Percentiles rank a stretch among this genome's conserved stretches.
These are phyloP conservation scores for Psophia crepitans DNA, from an alignment of 2,113 vertebrate species.

Conservation along the genomic window DNA sequence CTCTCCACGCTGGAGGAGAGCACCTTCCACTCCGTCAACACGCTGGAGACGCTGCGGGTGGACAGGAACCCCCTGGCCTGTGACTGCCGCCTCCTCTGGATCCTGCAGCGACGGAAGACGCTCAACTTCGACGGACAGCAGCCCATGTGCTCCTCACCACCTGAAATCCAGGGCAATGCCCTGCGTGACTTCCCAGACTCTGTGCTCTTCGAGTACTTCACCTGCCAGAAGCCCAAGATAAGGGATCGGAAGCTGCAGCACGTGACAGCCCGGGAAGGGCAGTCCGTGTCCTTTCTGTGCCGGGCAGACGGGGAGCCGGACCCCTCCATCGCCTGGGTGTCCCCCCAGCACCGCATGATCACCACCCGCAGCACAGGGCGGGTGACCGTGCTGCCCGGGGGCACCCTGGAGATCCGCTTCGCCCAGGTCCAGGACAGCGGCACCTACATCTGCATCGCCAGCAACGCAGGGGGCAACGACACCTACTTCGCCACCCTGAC, in stretches of 20 bases:
- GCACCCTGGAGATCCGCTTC: slow-evolving; percentile 89
- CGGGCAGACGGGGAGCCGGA: slow-evolving; percentile 89
- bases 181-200: slow-evolving; percentile 89
- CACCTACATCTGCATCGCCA: slow-evolving; percentile 98
- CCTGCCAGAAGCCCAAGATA: slow-evolving; percentile 94
- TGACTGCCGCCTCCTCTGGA: slow-evolving; percentile 95
- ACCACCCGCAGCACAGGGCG: slow-evolving; percentile 82
- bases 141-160: slow-evolving; percentile 84
- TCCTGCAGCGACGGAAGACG: slow-evolving; percentile 92
- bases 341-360: slow-evolving; percentile 89
- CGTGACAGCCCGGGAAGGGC: slow-evolving; percentile 82
- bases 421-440: slow-evolving; percentile 89
- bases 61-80: slow-evolving; percentile 94
- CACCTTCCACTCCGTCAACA: slow-evolving; percentile 93
- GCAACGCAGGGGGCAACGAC: slow-evolving; percentile 95
- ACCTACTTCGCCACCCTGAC: slow-evolving; percentile 94
- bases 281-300: slow-evolving; percentile 89
- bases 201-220: slow-evolving; percentile 92
- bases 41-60: slow-evolving; percentile 88
- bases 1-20: slow-evolving; percentile 90
- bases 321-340: slow-evolving; percentile 91
- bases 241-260: slow-evolving; percentile 91
- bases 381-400: slow-evolving; percentile 83
- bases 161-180: slow-evolving; percentile 87
- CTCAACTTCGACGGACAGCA: slow-evolving; percentile 89